These are phyloP conservation scores for Styela clava DNA, from an alignment of 23 tunicate species.

Conservation along the genomic window DNA sequence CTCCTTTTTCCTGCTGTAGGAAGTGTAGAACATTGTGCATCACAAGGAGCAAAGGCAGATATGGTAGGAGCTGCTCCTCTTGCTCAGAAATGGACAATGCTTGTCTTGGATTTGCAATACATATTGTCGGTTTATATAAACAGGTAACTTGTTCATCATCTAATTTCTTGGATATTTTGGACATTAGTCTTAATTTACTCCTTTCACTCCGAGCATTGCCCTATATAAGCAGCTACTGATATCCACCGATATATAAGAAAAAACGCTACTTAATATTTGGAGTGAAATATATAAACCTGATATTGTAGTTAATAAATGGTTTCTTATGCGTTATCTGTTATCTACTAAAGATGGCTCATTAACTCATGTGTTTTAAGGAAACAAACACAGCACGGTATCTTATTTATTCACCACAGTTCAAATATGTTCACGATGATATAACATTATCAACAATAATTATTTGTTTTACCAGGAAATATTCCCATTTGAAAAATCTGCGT, in stretches of 20 bases:
- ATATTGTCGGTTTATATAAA: constrained; percentile 73
- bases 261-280: no score
- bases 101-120: constrained; percentile 80
- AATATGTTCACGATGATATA: no score
- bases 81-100: constrained; percentile 89
- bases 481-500: constrained; percentile 66
- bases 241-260: neutral
- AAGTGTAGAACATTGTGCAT: constrained; percentile 73
- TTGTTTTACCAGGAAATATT: constrained; percentile 54
- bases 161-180: neutral
- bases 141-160: constrained; percentile 42
- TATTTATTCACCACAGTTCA: no score
- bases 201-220: neutral
- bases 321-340: no score
- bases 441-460: no score
- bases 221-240: no score
- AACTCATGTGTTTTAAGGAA: no score
- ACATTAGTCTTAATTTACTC: neutral
- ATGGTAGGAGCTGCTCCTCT: constrained; percentile 88
- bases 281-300: no score
- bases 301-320: no score
- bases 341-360: no score
- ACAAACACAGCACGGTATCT: no score
- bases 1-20: no score
- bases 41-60: constrained; percentile 58